Evolutionary conservation across 2,797 vertebrate species (phyloP), one percentile per base, ranked within the genome.

Genomic region (Peromyscus nudipes): DNA sequence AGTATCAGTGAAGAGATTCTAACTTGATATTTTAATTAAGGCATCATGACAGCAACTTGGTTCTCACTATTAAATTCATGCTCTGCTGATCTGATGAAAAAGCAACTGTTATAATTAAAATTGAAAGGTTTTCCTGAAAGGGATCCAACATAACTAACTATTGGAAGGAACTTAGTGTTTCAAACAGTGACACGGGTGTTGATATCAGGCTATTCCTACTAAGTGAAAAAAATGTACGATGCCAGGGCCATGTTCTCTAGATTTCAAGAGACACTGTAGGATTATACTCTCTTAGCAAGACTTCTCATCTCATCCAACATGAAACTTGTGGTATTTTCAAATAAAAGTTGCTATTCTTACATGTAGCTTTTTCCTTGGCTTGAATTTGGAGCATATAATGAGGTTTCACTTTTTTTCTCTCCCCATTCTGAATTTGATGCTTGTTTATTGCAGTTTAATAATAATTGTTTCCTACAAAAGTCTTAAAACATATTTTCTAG

Each of bases 81-180:
- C 4, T 92, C 29, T 71, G 6, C 43, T 94, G 37, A 76, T 64
- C 17, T 52, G 25, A 89, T 89, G 4, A 77, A 91, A 96, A 79
- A 73, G 46, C 6, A 88, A 87, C n/a, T 94, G 23, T 85, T 93
- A 62, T 73, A 94, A 75, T 92, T 94, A 94, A 94, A 96, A 73
- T 91, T 84, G 37, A 21, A 17, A 91, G n/a, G 13, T 64, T 84
- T 43, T 0, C 3, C 8, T 73, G n/a, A 64, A 88, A 83, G 52
- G 27, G 10, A 4, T 37, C 11, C n/a, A 46, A 93, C n/a, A 12
- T 82, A 16, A 82, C 83, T 62, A 46, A 89, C 40, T 69, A 55
- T 83, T 85, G 75, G 25, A 40, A 90, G 7, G 21, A 57, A 4
- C 12, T 76, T 1, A 7, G 91, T 91, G 10, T 90, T 92, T 95